Evolutionary conservation across 2,797 vertebrate species (phyloP), one percentile per base, ranked within the genome.

Genomic region (Rhabdophis nuchalis): DNA sequence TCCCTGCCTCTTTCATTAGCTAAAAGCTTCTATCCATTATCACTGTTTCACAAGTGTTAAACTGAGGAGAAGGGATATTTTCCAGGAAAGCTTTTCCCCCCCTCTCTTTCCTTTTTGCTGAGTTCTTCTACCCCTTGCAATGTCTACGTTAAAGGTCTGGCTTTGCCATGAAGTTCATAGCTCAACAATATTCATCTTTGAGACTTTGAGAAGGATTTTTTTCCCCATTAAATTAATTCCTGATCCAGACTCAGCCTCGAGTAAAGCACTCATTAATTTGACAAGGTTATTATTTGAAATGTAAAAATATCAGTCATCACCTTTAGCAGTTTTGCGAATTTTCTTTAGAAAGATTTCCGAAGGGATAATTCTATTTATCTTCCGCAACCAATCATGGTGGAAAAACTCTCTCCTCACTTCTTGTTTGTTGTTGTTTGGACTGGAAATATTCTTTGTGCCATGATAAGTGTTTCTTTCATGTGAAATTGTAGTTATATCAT

Each of bases 1-100:
- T 60, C 29, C 54, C 36, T 88, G 57, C 72, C 29, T 88, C 82
- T 90, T 92, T 72, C 88, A 86, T 92, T 90, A 92, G 82, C 88
- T 86, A 86, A 92, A 58, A 72, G 52, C 60, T 57, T 86, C 60
- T 86, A 60, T 53, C 87, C 52, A 61, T 89, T 92, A 89, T 68
- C 32, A 36, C 82, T 50, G 36, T 90, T 89, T 57, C 13, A 90
- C 36, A 86, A 61, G 6, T n/a, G 54, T 77, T 85, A 85, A 53
- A 61, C 5, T 85, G n/a, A 89, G 88, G 46, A 88, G 29, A 85
- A 46, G 12, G 36, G 29, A 68, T 68, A 57, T 87, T 86, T 68
- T 68, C 20, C 60, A 46, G 5, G 60, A 72, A 89, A 72, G 32
- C n/a, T 57, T 68, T 16, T 16, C 12, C 10, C 20, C 20, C 46